phyloP scores from a whole-genome alignment of 64 coral and sea anemone genomes.

The Montipora capricornis region DNA sequence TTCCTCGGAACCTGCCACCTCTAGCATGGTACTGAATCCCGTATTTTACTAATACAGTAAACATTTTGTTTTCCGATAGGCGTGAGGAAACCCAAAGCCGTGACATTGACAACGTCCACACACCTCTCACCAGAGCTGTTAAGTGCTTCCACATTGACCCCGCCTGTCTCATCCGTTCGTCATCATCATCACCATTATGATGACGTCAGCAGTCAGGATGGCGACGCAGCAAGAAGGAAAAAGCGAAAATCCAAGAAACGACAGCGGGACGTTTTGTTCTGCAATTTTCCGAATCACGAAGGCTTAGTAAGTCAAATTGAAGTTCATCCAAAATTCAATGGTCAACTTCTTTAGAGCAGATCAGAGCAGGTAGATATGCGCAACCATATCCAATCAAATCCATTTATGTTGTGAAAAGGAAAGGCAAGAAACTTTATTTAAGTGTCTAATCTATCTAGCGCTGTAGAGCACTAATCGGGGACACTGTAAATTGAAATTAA shows the following conservation, averaged over 20 bases:
- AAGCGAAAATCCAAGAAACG: conserved; percentile 41
- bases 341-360: no score
- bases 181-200: conserved; percentile 82
- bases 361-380: no score
- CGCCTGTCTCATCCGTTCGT: conserved; percentile 62
- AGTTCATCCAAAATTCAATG: no score
- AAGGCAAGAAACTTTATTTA: no score
- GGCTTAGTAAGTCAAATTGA: conserved; percentile 58
- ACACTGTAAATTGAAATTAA: no score
- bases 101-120: neutral
- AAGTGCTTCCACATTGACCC: conserved; percentile 21
- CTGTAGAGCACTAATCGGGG: no score
- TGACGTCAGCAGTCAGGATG: conserved; percentile 46
- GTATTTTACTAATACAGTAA: neutral
- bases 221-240: conserved; percentile 49
- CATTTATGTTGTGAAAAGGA: no score
- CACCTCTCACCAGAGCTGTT: conserved; percentile 22
- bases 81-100: neutral
- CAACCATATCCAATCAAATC: no score
- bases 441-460: no score
- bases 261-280: conserved; percentile 68
- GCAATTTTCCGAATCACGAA: conserved; percentile 85
- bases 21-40: no score
- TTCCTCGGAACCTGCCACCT: no score
- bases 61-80: neutral